Evolutionary conservation across 1,140 invertebrate species (phyloP).

Genomic region (Chelonus insularis): DNA sequence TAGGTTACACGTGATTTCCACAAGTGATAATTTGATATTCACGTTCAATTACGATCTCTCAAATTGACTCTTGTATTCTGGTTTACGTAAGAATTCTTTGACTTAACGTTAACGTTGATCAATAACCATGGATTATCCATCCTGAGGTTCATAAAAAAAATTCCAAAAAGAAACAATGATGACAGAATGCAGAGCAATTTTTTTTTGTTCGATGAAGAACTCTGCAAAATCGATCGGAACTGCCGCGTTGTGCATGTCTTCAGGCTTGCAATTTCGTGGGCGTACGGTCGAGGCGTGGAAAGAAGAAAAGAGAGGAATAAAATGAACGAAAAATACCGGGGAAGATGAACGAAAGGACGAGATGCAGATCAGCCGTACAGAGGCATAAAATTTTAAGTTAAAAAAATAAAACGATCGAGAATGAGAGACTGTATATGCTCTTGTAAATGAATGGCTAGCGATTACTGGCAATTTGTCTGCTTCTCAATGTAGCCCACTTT

Average conservation of each 20-base stretch:
- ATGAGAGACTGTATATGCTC: conserved; percentile 37
- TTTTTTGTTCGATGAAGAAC: neutral
- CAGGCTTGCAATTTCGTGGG: conserved; percentile 51
- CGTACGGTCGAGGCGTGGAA: conserved; percentile 37
- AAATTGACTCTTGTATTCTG: neutral
- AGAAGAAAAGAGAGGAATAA: conserved; percentile 28
- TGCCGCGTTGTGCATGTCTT: conserved; percentile 18
- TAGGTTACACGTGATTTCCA: neutral
- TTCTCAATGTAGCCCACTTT: conserved; percentile 33
- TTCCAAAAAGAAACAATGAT: neutral
- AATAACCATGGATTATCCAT: too few species aligned
- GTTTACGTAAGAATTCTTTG: neutral
- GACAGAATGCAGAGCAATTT: conserved; percentile 1
- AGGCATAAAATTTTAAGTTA: neutral
- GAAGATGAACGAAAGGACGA: conserved; percentile 7
- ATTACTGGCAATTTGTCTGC: conserved; percentile 56
- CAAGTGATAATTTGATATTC: neutral
- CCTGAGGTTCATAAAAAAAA: too few species aligned
- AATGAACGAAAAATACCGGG: conserved; percentile 15
- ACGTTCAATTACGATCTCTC: neutral
- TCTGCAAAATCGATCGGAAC: neutral
- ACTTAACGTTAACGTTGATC: too few species aligned
- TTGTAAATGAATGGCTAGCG: conserved; percentile 55
- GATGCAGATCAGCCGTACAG: neutral
- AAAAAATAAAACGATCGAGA: neutral